Conservation (phyloP, 2,113 vertebrate species). For the Heloderma charlesbogerti region DNA sequence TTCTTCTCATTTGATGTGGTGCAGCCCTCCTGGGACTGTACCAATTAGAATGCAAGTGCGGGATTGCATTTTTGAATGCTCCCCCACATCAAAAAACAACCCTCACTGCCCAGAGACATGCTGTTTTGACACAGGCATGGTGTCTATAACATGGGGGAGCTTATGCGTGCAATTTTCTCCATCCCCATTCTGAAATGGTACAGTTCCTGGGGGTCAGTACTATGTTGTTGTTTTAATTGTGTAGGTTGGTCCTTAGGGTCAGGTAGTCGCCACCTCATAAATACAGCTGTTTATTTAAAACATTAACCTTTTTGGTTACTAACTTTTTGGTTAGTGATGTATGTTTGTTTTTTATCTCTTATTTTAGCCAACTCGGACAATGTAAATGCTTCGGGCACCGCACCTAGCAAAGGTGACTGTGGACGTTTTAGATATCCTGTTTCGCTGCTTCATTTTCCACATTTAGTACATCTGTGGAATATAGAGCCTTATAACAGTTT, state of each 20-base stretch:
- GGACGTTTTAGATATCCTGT: constrained; percentile 30
- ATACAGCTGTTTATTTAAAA: constrained; percentile 17
- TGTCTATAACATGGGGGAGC: background rate
- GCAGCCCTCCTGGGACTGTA: background rate
- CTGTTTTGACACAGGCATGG: background rate
- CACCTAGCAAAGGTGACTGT: constrained; percentile 61
- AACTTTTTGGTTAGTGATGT: constrained; percentile 34
- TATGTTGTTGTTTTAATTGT: background rate
- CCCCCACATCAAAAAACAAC: background rate
- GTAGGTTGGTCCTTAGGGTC: background rate
- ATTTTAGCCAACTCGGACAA: constrained; percentile 50
- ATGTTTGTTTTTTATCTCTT: constrained; percentile 52
- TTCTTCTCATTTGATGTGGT: background rate
- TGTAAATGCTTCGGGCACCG: constrained; percentile 48
- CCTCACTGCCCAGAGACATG: too few species aligned
- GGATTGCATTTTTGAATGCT: background rate
- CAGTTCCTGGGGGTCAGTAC: background rate
- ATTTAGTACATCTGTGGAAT: constrained; percentile 20
- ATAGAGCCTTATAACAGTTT: constrained; percentile 4
- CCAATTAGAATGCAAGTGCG: background rate
- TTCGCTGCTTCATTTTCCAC: constrained; percentile 32
- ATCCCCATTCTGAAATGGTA: background rate
- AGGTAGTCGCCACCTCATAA: background rate
- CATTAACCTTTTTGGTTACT: constrained; percentile 21
- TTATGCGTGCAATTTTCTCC: background rate